Evolutionary conservation across 2,888 invertebrate genomes (phyloP), one percentile per base, ranked within the genome.

Genomic region (Rhamphomyia laevipes): DNA sequence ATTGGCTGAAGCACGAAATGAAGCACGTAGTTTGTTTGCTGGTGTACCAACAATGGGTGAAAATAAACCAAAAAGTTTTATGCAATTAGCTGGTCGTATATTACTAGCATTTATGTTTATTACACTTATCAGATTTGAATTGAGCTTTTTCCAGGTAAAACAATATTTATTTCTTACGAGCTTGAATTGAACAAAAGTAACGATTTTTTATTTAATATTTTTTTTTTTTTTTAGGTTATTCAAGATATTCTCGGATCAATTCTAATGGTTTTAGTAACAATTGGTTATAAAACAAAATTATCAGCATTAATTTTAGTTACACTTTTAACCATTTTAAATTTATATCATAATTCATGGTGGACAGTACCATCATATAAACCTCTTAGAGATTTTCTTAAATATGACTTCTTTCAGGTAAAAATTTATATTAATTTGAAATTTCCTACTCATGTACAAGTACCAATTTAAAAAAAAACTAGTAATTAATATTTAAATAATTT

Each of bases 281-380:
- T 99, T 56, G 99, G 99, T 49, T 97, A 91, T 76, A 99, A 99
- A 74, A 99, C 99, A 41, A 99, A 99, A 75, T 78, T 99, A 62
- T 94, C 95, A 49, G 95, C 99, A 37, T 77, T 99, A 55, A 82
- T 94, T 64, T 78, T 99, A 56, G 96, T 97, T 46, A 68, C 88
- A 45, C 83, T 97, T 72, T 78, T 99, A 46, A 77, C 85, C 4
- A 76, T 84, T 43, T 81, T 99, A 61, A 99, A 99, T 74, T 78
- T 97, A 58, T 97, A 95, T 72, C 90, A 96, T 73, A 99, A 99
- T 71, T 91, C 94, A 56, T 99, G 94, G 91, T 99, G 99, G 99
- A 80, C 81, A 61, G 86, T 97, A 66, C 94, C 96, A 4, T 80
- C 87, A 9, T 89, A 94, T 71, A 93, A 93, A 64, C 95, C 96